A percentile compares a stretch with the other conserved stretches of the same genome.
Evolutionary conservation across 2,113 vertebrate genomes (phyloP).

Genomic region (Psettodes erumei): DNA sequence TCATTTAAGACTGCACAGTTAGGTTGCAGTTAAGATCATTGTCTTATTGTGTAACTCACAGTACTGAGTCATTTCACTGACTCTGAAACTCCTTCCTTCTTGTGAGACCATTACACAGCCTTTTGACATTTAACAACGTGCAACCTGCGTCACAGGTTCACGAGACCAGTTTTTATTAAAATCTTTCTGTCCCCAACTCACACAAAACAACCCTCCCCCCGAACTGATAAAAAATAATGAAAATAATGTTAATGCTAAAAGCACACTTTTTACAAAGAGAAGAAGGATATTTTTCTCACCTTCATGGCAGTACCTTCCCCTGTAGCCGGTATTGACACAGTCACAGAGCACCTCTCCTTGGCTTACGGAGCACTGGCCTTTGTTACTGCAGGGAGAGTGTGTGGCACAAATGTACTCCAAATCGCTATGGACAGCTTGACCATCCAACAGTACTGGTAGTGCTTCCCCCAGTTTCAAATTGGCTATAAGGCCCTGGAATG

Average conservation of each 20-base stretch:
- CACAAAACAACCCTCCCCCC: not conserved
- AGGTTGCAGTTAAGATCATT: too few species aligned
- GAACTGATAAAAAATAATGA: not conserved
- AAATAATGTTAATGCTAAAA: not conserved
- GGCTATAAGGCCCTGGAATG: slow-evolving; percentile 89
- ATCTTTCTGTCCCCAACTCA: not conserved
- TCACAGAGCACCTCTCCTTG: slow-evolving; percentile 90
- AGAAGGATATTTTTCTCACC: slow-evolving; percentile 82
- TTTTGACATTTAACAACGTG: too few species aligned
- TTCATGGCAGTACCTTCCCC: slow-evolving; percentile 92
- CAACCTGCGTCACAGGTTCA: too few species aligned
- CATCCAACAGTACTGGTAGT: slow-evolving; percentile 86
- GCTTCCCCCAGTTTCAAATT: slow-evolving; percentile 90
- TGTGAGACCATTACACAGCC: too few species aligned
- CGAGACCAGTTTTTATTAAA: too few species aligned
- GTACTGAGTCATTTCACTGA: too few species aligned
- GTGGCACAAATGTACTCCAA: slow-evolving; percentile 87
- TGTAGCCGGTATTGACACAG: slow-evolving; percentile 90
- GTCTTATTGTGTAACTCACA: too few species aligned
- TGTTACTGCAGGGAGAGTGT: slow-evolving; percentile 90
- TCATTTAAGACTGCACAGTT: not conserved
- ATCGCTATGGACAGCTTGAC: slow-evolving; percentile 90
- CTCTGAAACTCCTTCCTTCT: too few species aligned
- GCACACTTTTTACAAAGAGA: not conserved
- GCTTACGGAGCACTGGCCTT: slow-evolving; percentile 88